Base-by-base conservation (phyloP, 2,113 vertebrate genomes). In the Tachysurus fulvidraco region DNA sequence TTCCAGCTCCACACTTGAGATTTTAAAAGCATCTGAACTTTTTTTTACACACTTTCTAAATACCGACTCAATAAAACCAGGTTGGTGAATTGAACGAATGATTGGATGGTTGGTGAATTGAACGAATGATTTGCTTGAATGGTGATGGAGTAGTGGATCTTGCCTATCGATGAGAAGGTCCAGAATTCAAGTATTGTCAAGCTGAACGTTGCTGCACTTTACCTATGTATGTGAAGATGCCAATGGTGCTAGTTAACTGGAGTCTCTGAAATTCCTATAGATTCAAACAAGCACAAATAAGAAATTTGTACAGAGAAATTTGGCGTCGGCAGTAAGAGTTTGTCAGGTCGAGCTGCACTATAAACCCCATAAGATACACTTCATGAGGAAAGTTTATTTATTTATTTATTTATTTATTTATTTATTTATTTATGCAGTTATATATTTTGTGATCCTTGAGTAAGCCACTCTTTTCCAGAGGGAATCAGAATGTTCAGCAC, bases 311-410 rank as follows among this genome's bases (percentile, higher is more conserved):
- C n/a, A 80, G 54, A n/a, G n/a, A n/a, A n/a, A n/a, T n/a, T n/a
- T 57, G 55, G 55, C 28, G 59, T 23, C 78, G 41, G 55, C 78
- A 60, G 55, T 11, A 23, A 60, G 64, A 83, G 46, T 8, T n/a
- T 85, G 71, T 12, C 52, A 23, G 50, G 84, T 71, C 77, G 71
- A 81, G 78, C 78, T 81, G 5, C 21, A 16, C 23, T 81, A 30
- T 55, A 69, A 69, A 83, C 28, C 57, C 64, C 10, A 8, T 25
- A 52, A 30, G 57, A 62, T 36, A 46, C 54, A 52, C 28, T 17
- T 87, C 83, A 87, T 64, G 55, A 83, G 50, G 50, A 83, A 54
- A 11, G 25, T 52, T n/a, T 30, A 21, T 62, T 76, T 54, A 57
- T 65, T 77, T 36, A 36, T 36, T 36, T 36, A 36, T 36, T n/a